Evolutionary conservation across 2,888 invertebrate genomes (phyloP).

Genomic region (Lepidocyrtinus sp.): DNA sequence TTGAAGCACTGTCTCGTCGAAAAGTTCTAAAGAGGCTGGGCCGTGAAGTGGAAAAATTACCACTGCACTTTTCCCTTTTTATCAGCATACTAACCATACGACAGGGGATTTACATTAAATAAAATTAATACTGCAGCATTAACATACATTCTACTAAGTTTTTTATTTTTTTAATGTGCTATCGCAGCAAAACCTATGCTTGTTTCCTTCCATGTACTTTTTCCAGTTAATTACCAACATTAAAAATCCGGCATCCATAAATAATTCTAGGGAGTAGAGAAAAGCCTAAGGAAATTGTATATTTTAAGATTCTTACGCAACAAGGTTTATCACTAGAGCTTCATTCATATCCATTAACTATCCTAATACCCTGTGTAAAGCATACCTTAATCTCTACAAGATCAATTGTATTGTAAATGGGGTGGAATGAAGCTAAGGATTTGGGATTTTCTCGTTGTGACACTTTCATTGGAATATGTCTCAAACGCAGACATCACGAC

Average conservation of each 20-base stretch:
- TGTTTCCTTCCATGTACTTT: background rate
- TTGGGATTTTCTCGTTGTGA: conserved; percentile 24
- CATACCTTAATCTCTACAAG: conserved; percentile 1
- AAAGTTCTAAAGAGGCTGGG: background rate
- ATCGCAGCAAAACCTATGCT: background rate
- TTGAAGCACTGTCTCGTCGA: too few species aligned
- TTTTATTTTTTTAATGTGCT: background rate
- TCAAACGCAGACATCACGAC: conserved; percentile 19
- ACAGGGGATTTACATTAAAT: background rate
- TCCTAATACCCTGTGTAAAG: background rate
- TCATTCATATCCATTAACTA: conserved; percentile 10
- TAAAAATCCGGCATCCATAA: conserved; percentile 39
- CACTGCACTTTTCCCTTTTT: background rate
- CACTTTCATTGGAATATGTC: conserved; percentile 24
- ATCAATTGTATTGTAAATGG: conserved; percentile 41
- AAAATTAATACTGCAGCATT: background rate
- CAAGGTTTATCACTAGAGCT: too few species aligned
- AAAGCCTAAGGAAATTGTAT: background rate
- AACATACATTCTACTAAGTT: background rate
- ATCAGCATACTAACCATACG: too few species aligned
- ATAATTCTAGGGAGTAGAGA: conserved; percentile 21
- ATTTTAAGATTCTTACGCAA: background rate
- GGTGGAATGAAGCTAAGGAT: conserved; percentile 39
- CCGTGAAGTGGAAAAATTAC: background rate
- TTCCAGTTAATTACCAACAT: conserved; percentile 36